Percentiles rank a stretch among this genome's conserved stretches.
phyloP scores from a whole-genome alignment of 2,113 vertebrate species.

The Alethe castanea region DNA sequence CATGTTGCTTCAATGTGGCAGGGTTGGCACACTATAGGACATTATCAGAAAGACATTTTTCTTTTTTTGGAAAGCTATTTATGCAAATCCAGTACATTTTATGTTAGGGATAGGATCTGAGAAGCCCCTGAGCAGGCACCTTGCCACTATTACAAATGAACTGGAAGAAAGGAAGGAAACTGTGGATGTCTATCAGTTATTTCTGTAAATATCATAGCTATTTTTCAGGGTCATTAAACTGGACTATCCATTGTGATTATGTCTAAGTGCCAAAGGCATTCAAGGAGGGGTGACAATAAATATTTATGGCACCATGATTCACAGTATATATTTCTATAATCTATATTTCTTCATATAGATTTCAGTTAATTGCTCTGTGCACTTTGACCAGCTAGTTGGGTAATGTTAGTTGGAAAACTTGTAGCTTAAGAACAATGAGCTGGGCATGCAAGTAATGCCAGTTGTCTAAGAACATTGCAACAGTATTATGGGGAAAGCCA shows the following conservation, averaged over 20 bases:
- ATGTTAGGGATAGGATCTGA: background rate
- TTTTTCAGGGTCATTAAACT: background rate
- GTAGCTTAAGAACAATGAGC: background rate
- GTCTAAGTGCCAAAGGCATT: background rate
- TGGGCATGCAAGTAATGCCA: background rate
- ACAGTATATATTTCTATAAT: background rate
- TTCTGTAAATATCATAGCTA: background rate
- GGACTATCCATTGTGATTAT: background rate
- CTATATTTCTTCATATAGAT: background rate
- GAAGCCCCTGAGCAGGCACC: background rate
- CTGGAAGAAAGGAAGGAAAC: background rate
- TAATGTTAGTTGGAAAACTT: background rate
- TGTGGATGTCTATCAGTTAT: background rate
- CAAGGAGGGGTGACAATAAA: background rate
- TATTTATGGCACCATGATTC: background rate
- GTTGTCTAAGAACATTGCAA: background rate
- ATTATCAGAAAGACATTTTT: background rate
- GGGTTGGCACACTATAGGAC: background rate
- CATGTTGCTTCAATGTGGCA: conserved; percentile 37
- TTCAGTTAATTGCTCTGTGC: background rate
- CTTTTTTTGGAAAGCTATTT: background rate
- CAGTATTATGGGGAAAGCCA: background rate
- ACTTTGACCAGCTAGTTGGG: background rate
- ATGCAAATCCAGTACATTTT: background rate
- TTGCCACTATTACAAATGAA: background rate